phyloP scores from a whole-genome alignment of 2,888 invertebrate species.

The Xylota sylvarum region DNA sequence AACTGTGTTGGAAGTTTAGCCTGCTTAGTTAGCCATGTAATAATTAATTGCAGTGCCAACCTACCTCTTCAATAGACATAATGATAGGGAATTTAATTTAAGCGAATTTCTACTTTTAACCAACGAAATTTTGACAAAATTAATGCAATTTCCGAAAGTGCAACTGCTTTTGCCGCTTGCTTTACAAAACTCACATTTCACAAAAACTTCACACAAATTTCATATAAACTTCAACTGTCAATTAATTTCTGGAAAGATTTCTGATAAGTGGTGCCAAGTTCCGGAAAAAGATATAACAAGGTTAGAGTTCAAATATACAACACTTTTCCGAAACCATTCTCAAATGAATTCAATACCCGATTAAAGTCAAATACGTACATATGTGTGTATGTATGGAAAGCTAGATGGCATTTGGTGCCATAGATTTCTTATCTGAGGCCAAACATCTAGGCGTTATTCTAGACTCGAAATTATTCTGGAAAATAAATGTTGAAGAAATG shows the following conservation, averaged over 20 bases:
- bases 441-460: no score
- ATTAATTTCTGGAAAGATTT: background rate
- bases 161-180: background rate
- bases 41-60: background rate
- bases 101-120: background rate
- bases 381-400: no score
- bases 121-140: background rate
- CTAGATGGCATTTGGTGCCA: no score
- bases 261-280: background rate
- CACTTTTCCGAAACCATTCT: no score
- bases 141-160: background rate
- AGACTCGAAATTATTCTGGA: no score
- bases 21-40: background rate
- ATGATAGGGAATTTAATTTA: constrained; percentile 10
- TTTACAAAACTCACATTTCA: background rate
- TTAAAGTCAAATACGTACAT: no score
- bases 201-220: background rate
- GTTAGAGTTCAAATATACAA: no score
- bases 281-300: no score
- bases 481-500: no score
- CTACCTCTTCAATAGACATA: constrained; percentile 79
- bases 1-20: constrained; percentile 85
- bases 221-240: background rate
- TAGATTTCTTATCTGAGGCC: no score
- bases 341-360: no score